Percentiles rank a stretch among this genome's conserved stretches.
Conservation (phyloP, 2,888 invertebrate species). For the Mystacides longicornis region DNA sequence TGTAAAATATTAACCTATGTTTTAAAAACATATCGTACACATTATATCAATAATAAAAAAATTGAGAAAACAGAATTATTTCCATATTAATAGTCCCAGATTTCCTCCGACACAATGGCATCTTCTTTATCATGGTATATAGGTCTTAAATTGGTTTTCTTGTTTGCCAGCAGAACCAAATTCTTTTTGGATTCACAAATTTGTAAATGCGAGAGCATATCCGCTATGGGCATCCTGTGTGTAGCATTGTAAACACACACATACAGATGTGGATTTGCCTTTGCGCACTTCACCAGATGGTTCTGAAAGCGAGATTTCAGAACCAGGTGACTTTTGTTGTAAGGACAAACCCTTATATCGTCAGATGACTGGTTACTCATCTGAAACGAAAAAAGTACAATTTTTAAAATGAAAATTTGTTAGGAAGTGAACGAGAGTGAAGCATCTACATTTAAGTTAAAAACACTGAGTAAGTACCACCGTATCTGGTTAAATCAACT, state of each 20-base stretch:
- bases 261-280: slow-evolving; percentile 36
- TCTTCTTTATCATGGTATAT: background rate
- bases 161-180: background rate
- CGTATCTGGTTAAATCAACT: too few relatives aligned
- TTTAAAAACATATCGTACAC: too few relatives aligned
- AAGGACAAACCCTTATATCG: slow-evolving; percentile 12
- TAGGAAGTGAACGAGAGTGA: too few relatives aligned
- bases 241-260: slow-evolving; percentile 51
- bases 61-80: too few relatives aligned
- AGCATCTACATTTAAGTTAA: too few relatives aligned
- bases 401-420: too few relatives aligned
- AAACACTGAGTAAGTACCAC: too few relatives aligned
- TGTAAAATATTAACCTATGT: too few relatives aligned
- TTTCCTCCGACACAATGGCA: background rate
- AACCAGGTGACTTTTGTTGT: slow-evolving; percentile 42
- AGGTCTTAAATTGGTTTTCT: background rate
- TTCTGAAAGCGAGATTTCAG: slow-evolving; percentile 43
- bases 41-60: too few relatives aligned
- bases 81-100: background rate
- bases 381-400: background rate
- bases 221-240: slow-evolving; percentile 39
- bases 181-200: slow-evolving; percentile 8
- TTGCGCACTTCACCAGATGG: slow-evolving; percentile 50
- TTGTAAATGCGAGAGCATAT: slow-evolving; percentile 32
- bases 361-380: too few relatives aligned